Evolutionary conservation across 2,797 vertebrate species (phyloP), one percentile per base, ranked within the genome.

Genomic region (Peromyscus melanophrys): DNA sequence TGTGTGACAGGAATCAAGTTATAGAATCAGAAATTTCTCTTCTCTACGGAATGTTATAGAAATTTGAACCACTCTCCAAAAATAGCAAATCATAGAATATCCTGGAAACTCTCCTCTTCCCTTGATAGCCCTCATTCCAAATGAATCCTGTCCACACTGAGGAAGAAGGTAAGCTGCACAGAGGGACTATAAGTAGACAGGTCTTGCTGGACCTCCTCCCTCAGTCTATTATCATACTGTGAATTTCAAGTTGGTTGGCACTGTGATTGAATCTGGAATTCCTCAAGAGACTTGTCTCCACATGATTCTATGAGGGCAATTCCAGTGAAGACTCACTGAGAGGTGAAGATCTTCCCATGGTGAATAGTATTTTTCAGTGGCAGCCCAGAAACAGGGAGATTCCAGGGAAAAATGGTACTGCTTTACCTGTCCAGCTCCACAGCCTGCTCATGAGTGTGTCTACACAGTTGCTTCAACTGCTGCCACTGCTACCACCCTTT

Each of bases 171-270:
- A 43, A 3, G 1, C 29, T 40, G 2, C 21, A 27, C 5, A 52
- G 34, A 43, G 34, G 49, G 6, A 31, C 29, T 46, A 9, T 40
- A 34, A 17, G 11, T 19, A 55, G 23, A 57, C 43, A 89, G 77
- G 3, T 0, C 43, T 49, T 31, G 4, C 1, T 19, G 29, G 9
- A 7, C 16, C 23, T 19, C 40, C 31, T 43, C 34, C 4, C 34
- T 21, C 27, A 6, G 4, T 31, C 31, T 55, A 9, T 49, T 52
- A 40, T 6, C n/a, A 34, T 5, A 13, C 34, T 85, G 17, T 7
- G 5, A 65, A 31, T 31, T 43, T 63, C 25, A 43, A 43, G 0
- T 1, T 46, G n/a, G 6, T 59, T 59, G 23, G 4, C n/a, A 27
- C 55, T 25, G 21, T 37, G 23, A 10, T 84, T 46, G 9, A 6